Evolutionary conservation across 2,888 invertebrate genomes (phyloP).

Genomic region (Lysandra bellargus): DNA sequence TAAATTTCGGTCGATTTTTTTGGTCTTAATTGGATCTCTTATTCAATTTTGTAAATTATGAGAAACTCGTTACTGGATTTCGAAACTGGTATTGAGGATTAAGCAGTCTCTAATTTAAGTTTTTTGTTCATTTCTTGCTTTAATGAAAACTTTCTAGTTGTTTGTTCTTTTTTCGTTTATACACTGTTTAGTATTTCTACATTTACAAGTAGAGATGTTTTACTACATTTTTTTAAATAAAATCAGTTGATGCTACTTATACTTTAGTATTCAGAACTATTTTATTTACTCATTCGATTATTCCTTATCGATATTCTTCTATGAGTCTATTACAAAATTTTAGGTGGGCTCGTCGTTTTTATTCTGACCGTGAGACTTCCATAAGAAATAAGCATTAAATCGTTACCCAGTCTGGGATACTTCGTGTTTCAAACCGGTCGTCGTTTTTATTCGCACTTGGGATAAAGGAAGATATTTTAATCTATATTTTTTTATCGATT

Average conservation of each 20-base stretch:
- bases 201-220: not conserved
- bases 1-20: slow-evolving; percentile 49
- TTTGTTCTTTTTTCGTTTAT: not conserved
- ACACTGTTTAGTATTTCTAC: not conserved
- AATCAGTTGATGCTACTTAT: no score
- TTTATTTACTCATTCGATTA: not conserved
- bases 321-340: not conserved
- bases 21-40: slow-evolving; percentile 52
- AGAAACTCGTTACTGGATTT: slow-evolving; percentile 36
- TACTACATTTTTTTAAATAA: not conserved
- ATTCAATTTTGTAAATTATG: slow-evolving; percentile 40
- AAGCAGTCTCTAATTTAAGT: slow-evolving; percentile 2
- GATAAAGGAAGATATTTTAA: slow-evolving; percentile 19
- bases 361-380: slow-evolving; percentile 38
- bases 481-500: slow-evolving; percentile 29
- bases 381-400: slow-evolving; percentile 40
- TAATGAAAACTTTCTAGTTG: not conserved
- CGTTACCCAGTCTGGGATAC: slow-evolving; percentile 37
- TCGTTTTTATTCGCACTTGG: slow-evolving; percentile 15
- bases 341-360: slow-evolving; percentile 12
- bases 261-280: not conserved
- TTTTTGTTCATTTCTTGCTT: not conserved
- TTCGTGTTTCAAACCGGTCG: slow-evolving; percentile 56
- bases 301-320: not conserved
- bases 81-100: slow-evolving; percentile 13